A percentile compares a stretch with the other conserved stretches of the same genome.
phyloP scores from a whole-genome alignment of 2,797 vertebrate genomes.

The Gephyroberyx darwinii region DNA sequence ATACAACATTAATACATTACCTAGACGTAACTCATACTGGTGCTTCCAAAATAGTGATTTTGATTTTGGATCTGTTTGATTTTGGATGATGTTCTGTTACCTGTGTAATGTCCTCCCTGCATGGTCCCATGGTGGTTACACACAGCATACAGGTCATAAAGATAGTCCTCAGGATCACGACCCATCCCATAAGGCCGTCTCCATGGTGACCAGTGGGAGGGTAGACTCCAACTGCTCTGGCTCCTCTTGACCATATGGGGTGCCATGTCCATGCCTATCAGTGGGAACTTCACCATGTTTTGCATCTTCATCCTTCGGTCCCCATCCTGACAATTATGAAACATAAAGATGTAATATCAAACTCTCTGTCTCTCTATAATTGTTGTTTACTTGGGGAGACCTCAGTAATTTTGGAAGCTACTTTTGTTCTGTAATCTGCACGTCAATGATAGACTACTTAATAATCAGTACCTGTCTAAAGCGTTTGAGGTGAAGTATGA shows the following conservation, averaged over 20 bases:
- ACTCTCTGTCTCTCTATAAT: background rate
- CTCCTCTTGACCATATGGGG: constrained; percentile 97
- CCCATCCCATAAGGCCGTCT: constrained; percentile 94
- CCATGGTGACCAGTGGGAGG: constrained; percentile 98
- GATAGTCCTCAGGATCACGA: constrained; percentile 96
- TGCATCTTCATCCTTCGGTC: constrained; percentile 96
- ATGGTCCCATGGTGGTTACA: constrained; percentile 99
- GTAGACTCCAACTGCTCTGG: constrained; percentile 99
- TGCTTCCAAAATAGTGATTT: too few relatives aligned
- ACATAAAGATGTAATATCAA: too few relatives aligned
- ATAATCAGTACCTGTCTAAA: constrained; percentile 89
- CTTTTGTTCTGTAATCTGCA: background rate
- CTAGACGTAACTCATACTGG: too few relatives aligned
- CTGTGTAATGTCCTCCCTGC: constrained; percentile 98
- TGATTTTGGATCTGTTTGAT: too few relatives aligned
- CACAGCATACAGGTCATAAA: constrained; percentile 97
- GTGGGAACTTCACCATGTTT: constrained; percentile 95
- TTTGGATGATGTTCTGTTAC: constrained; percentile 62
- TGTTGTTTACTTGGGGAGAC: background rate
- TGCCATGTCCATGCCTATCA: constrained; percentile 96
- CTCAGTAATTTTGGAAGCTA: background rate
- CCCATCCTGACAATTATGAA: constrained; percentile 82
- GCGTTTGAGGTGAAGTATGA: constrained; percentile 96
- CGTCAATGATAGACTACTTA: too few relatives aligned
- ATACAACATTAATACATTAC: too few relatives aligned